These are phyloP conservation scores for Sinosuthora webbiana DNA, from an alignment of 2,113 vertebrate genomes.

Conservation along the genomic window DNA sequence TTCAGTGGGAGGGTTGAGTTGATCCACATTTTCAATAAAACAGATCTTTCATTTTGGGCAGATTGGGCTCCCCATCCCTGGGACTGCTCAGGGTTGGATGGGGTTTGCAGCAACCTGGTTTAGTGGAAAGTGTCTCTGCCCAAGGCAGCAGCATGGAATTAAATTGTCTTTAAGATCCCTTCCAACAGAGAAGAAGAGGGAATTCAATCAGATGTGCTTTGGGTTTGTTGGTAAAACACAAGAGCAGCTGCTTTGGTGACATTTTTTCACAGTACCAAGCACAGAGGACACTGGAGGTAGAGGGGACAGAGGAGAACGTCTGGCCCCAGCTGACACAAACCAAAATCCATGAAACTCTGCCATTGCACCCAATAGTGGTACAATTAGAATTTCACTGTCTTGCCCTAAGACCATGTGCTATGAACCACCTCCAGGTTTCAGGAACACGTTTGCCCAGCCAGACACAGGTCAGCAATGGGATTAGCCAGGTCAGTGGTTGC, in stretches of 20 bases:
- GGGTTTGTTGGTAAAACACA: background rate
- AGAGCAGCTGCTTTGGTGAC: background rate
- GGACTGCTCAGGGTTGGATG: background rate
- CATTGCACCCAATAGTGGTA: background rate
- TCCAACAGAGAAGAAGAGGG: background rate
- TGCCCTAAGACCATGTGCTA: background rate
- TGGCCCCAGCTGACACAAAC: background rate
- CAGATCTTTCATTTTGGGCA: background rate
- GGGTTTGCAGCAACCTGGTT: background rate
- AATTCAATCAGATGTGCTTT: background rate
- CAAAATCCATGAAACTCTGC: background rate
- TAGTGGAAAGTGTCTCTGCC: background rate
- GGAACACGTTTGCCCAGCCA: rapidly evolving
- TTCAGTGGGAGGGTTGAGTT: background rate
- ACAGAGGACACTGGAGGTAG: background rate
- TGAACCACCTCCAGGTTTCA: background rate
- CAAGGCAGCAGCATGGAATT: background rate
- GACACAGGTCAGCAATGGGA: background rate
- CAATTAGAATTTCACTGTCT: background rate
- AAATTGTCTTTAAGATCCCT: background rate
- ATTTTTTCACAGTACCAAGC: background rate
- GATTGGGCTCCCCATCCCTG: background rate
- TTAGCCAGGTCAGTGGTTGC: background rate
- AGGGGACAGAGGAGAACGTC: background rate
- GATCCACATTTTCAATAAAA: background rate